Base-by-base conservation (phyloP, 2,797 vertebrate species). In the Taenioides sp. region DNA sequence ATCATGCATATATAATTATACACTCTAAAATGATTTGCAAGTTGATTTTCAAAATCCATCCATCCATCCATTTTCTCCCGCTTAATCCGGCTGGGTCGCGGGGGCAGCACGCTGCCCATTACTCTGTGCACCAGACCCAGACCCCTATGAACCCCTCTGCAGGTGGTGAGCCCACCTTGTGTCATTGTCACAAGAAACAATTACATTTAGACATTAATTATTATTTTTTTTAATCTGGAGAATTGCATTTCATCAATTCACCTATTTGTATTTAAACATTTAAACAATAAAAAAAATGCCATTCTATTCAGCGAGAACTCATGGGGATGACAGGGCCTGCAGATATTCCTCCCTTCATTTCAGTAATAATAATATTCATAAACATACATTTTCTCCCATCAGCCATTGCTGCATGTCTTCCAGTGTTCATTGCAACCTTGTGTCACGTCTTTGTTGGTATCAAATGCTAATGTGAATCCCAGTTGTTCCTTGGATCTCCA, bases 381-480 rank as follows among this genome's bases (percentile, higher is more conserved):
- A 5, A 63, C 34, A 63, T n/a, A 25, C 7, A 47, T 50, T 49
- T 25, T 17, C 64, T 50, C 23, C 23, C 40, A 27, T 65, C 63
- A 27, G 11, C 49, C 63, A 10, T 49, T 18, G 11, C 22, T 22
- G 14, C 3, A 9, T 65, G 40, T 49, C 63, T 47, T 65, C 43
- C 64, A 65, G 64, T 50, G 64, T 49, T 47, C 23, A 65, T 71
- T 61, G 70, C 69, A 81, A 76, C 75, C 64, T 77, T 34, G 55
- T 25, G 62, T 65, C 28, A 61, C 2, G 67, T 62, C 61, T 83
- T 78, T 71, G 69, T 82, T 84, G 78, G 77, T 31, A 67, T 57
- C 50, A 71, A 57, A 79, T 66, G 69, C 68, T 83, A 82, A 79
- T 65, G 67, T 67, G 81, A 82, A 81, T 68, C 75, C 73, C 66